phyloP scores from a whole-genome alignment of 2,113 vertebrate genomes.

The Cisticola juncidis region DNA sequence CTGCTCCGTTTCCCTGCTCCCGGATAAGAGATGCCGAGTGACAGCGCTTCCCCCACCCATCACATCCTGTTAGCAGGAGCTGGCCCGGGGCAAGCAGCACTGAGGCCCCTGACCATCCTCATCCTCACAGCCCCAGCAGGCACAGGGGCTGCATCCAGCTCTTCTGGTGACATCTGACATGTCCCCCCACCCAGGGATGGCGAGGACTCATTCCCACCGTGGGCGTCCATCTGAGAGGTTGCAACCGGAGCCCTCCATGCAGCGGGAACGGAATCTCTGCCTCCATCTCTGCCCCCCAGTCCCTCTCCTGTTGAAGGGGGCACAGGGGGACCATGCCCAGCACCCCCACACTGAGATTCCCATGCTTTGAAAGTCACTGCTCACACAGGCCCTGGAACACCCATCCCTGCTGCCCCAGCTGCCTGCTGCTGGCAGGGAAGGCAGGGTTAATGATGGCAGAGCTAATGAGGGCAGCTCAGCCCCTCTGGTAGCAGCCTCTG shows the following conservation, averaged over 20 bases:
- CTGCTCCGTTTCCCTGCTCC: neutral
- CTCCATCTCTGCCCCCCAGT: fast-evolving
- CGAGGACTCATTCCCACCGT: neutral
- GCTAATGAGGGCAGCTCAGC: slow-evolving; percentile 28
- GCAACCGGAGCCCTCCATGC: neutral
- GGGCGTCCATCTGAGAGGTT: neutral
- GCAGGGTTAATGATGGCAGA: neutral
- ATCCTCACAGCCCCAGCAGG: neutral
- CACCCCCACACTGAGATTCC: neutral
- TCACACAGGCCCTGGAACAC: fast-evolving
- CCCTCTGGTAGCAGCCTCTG: neutral
- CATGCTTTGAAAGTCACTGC: fast-evolving
- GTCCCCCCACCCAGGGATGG: neutral
- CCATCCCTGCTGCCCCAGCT: fast-evolving
- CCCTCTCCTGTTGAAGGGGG: neutral
- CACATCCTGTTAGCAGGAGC: slow-evolving; percentile 9
- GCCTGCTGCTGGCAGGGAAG: neutral
- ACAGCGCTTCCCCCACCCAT: neutral
- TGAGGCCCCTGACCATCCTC: neutral
- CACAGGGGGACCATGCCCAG: neutral
- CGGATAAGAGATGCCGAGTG: neutral
- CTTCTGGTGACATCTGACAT: neutral
- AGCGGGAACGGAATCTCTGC: fast-evolving
- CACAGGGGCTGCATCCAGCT: neutral
- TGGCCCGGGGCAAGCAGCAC: neutral